These are phyloP conservation scores for Escarpia spicata DNA, from an alignment of 2,888 invertebrate species.

Conservation along the genomic window DNA sequence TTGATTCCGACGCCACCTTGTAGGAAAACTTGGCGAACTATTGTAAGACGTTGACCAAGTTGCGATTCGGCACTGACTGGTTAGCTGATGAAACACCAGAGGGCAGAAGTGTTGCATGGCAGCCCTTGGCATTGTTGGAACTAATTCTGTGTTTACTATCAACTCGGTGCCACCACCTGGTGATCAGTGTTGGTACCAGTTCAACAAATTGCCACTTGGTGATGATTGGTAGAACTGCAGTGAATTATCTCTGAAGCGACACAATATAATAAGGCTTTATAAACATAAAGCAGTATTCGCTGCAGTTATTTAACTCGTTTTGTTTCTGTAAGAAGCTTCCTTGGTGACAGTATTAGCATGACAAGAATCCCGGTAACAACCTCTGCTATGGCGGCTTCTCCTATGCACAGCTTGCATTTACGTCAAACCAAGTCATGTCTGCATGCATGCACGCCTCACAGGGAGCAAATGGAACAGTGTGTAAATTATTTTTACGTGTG, in stretches of 20 bases:
- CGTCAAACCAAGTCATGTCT: neutral
- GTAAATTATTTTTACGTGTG: neutral
- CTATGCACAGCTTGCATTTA: neutral
- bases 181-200: neutral
- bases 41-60: neutral
- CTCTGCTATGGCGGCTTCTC: neutral
- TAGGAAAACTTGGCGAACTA: neutral
- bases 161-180: neutral
- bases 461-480: neutral
- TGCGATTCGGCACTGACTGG: neutral
- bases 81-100: slow-evolving; percentile 1
- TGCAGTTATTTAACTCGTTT: neutral
- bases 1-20: neutral
- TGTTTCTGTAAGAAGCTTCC: neutral
- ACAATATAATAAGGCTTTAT: neutral
- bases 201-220: neutral
- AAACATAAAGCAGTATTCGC: neutral
- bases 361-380: neutral
- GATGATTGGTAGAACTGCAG: neutral
- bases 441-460: no score
- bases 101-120: neutral
- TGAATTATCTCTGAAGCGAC: neutral
- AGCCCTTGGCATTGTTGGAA: neutral
- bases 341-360: neutral
- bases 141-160: neutral